Conservation (phyloP, 2,113 vertebrate species). For the Choloepus hoffmanni region DNA sequence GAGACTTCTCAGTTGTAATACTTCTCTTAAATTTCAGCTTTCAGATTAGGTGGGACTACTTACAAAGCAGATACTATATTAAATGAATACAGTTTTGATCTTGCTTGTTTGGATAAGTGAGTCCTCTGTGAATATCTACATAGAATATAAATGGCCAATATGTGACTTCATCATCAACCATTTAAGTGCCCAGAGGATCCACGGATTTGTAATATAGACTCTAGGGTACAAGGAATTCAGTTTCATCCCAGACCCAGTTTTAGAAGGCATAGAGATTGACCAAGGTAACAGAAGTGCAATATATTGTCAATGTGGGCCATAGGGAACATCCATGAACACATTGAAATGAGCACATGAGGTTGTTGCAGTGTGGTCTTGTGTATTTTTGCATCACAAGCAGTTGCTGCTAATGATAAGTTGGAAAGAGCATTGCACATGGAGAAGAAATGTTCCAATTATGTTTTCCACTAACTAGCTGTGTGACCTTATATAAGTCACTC, state of each 20-base stretch:
- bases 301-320: background rate
- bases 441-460: conserved; percentile 12
- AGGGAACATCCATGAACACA: background rate
- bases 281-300: background rate
- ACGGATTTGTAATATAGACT: background rate
- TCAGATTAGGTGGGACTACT: background rate
- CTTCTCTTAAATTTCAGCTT: conserved; percentile 16
- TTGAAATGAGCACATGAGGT: background rate
- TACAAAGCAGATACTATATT: background rate
- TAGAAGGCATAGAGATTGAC: background rate
- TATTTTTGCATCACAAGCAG: background rate
- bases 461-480: background rate
- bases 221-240: background rate
- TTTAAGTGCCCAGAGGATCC: background rate
- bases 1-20: background rate
- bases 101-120: conserved; percentile 32
- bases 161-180: background rate
- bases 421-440: background rate
- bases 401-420: background rate
- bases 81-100: conserved; percentile 31
- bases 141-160: background rate
- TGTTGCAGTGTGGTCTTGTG: background rate
- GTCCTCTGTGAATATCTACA: background rate
- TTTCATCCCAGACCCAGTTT: background rate
- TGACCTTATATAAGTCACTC: conserved; percentile 20